phyloP scores from a whole-genome alignment of 1,140 invertebrate genomes.

The Camponotus pennsylvanicus region DNA sequence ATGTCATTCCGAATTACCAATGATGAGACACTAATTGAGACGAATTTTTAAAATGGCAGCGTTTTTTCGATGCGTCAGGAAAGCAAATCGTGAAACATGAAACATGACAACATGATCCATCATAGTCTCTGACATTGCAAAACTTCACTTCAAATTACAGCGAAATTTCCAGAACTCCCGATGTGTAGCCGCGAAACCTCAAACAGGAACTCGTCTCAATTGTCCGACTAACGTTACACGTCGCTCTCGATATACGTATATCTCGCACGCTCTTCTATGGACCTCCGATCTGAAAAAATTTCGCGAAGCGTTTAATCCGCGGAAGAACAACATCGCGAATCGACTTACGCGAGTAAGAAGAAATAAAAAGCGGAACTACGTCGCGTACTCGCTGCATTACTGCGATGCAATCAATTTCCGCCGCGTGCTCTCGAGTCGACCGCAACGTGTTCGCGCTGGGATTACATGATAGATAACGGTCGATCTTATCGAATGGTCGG shows the following conservation, averaged over 20 bases:
- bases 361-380: conserved; percentile 44
- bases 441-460: conserved; percentile 30
- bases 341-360: conserved; percentile 7
- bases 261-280: not conserved
- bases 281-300: conserved; percentile 41
- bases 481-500: conserved; percentile 45
- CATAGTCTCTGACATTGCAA: not conserved
- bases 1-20: not conserved
- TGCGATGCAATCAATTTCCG: conserved; percentile 58
- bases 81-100: not conserved
- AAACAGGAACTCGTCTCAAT: conserved; percentile 26
- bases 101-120: not conserved
- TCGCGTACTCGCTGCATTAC: conserved; percentile 42
- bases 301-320: conserved; percentile 37
- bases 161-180: conserved; percentile 41
- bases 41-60: not conserved
- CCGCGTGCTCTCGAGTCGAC: conserved; percentile 35
- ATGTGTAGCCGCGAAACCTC: conserved; percentile 36
- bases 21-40: not conserved
- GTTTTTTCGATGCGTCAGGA: not conserved
- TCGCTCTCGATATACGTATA: not conserved
- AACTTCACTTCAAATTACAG: conserved; percentile 21
- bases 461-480: conserved; percentile 55
- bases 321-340: not conserved
- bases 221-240: conserved; percentile 37